Conservation (phyloP, 2,797 vertebrate genomes). For the Rhinichthys osculus region DNA sequence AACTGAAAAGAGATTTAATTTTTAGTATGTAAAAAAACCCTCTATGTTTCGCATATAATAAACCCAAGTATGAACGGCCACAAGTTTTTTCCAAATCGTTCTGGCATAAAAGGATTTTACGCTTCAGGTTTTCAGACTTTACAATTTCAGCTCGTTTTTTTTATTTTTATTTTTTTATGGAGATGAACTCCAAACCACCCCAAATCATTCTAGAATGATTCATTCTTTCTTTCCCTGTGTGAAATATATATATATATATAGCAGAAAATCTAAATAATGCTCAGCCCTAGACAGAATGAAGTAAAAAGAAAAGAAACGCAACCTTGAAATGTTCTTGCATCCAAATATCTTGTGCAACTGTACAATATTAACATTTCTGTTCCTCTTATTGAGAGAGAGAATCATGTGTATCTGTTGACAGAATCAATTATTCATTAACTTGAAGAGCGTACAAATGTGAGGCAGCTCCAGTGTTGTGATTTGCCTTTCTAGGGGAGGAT, state of each 20-base stretch:
- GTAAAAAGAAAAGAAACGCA: background rate
- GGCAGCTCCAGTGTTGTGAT: constrained; percentile 32
- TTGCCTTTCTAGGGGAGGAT: constrained; percentile 23
- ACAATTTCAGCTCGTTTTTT: background rate
- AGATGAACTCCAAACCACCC: background rate
- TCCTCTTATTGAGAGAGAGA: background rate
- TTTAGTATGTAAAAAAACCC: too few relatives aligned
- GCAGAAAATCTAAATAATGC: background rate
- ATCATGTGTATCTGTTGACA: background rate
- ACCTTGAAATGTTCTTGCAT: background rate
- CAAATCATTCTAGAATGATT: background rate
- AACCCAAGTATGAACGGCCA: background rate
- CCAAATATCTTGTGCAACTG: background rate
- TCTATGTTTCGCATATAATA: background rate
- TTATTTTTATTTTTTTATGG: background rate
- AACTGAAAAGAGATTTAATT: background rate
- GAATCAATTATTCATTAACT: constrained; percentile 36
- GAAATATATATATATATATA: too few relatives aligned
- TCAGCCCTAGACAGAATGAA: background rate
- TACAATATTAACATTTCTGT: background rate
- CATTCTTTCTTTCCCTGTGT: background rate
- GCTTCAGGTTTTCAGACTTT: background rate
- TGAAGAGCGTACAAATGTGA: constrained; percentile 36
- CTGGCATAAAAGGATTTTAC: background rate
- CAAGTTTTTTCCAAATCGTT: background rate